phyloP scores from a whole-genome alignment of 1,140 invertebrate species.

The Camponotus pennsylvanicus region DNA sequence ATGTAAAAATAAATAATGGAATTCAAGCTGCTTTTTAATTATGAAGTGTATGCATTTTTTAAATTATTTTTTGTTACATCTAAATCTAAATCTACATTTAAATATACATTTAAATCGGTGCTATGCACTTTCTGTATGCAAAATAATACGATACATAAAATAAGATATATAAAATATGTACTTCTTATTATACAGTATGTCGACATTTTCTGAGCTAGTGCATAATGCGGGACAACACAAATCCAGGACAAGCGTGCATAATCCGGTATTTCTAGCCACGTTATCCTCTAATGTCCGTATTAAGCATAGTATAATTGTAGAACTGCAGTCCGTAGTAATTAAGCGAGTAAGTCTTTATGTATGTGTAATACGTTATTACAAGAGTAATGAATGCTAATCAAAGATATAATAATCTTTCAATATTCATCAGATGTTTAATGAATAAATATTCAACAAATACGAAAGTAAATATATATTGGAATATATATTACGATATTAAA shows the following conservation, averaged over 20 bases:
- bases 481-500: background rate
- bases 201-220: slow-evolving; percentile 46
- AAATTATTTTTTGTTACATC: background rate
- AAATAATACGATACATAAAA: background rate
- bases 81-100: background rate
- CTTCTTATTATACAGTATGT: slow-evolving; percentile 40
- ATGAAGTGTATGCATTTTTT: background rate
- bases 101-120: background rate
- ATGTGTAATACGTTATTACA: slow-evolving; percentile 6
- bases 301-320: slow-evolving; percentile 51
- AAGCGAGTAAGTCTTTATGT: slow-evolving; percentile 43
- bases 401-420: background rate
- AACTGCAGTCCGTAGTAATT: slow-evolving; percentile 28
- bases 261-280: slow-evolving; percentile 51
- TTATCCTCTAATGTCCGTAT: slow-evolving; percentile 44
- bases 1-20: background rate
- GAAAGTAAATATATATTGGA: background rate
- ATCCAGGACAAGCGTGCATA: slow-evolving; percentile 42
- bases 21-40: background rate
- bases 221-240: slow-evolving; percentile 35
- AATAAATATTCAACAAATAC: background rate
- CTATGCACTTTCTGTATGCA: background rate
- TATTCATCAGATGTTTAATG: background rate
- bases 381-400: background rate
- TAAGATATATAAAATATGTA: slow-evolving; percentile 11